Percentiles rank a stretch among this genome's conserved stretches.
Evolutionary conservation across 2,888 invertebrate species (phyloP).

Genomic region (Aleiodes leptofemur): DNA sequence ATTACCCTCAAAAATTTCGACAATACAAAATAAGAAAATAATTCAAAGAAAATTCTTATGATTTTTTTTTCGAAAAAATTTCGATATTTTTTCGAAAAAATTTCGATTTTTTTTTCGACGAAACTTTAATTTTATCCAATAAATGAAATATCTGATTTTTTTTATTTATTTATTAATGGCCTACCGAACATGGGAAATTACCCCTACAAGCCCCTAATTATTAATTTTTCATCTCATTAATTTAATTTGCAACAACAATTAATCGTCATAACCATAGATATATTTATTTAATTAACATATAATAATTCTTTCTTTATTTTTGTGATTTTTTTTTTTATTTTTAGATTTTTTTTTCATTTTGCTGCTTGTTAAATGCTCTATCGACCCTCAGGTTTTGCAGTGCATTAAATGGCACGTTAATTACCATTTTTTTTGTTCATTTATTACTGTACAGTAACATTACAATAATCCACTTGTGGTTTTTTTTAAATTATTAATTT

Average conservation of each 20-base stretch:
- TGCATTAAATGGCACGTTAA: constrained; percentile 60
- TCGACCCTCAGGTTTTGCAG: constrained; percentile 53
- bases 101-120: constrained; percentile 10
- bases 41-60: neutral
- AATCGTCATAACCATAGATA: constrained; percentile 12
- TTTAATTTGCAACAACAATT: constrained; percentile 54
- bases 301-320: constrained; percentile 26
- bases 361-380: constrained; percentile 28
- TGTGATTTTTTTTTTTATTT: constrained; percentile 46
- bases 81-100: neutral
- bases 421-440: constrained; percentile 52
- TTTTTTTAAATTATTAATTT: constrained; percentile 38
- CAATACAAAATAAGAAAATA: neutral
- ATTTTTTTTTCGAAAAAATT: constrained; percentile 4
- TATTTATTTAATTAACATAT: constrained; percentile 38
- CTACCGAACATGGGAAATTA: constrained; percentile 61
- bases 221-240: constrained; percentile 53
- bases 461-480: constrained; percentile 64
- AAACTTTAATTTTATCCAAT: constrained; percentile 24
- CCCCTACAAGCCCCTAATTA: constrained; percentile 52
- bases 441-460: constrained; percentile 64
- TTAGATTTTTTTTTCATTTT: constrained; percentile 12
- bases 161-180: constrained; percentile 35
- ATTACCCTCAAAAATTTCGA: neutral
- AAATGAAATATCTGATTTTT: no score